Evolutionary conservation across 2,113 vertebrate species (phyloP), one percentile per base, ranked within the genome.

Genomic region (Amblyopsis rosae): DNA sequence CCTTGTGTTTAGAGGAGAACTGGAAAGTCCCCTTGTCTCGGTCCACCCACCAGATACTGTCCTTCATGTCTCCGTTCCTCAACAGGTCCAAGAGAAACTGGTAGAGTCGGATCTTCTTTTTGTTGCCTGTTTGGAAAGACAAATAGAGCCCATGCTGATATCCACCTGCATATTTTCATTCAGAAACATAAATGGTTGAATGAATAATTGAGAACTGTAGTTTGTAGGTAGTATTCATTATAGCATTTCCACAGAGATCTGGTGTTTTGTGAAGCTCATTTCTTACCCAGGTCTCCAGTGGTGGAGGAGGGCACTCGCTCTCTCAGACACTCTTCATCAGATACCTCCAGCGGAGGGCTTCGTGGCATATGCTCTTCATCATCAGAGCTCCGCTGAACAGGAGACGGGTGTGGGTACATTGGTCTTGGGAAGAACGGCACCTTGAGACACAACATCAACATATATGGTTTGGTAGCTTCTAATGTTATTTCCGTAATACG

Each of bases 41-140:
- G 93, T 99, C 97, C 80, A 98, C 95, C 98, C 98, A 99, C 98
- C 98, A 99, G 92, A 99, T 97, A 93, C 98, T 98, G 77, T 99
- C 97, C 87, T 98, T 98, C 98, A 99, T 99, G 77, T 98, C 96
- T 45, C 96, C 96, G 0, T 93, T 96, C 72, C 95, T 94, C 80
- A 99, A 93, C 75, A 99, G 95, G 85, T 99, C 96, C 79, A 99
- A 87, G 86, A 99, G 95, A 90, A 99, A 99, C 91, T 99, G 98
- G 86, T 99, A 99, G 62, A 99, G 86, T 48, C 98, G 96, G 72
- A 99, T 99, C 88, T 99, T 99, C 87, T 99, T 99, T 91, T 98
- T 99, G 87, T 94, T 98, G 70, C 97, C 97, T 98, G 80, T 74
- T 70, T 73, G 85, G 16, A 83, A n/a, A 19, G 80, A 48, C 72